Base-by-base conservation (phyloP, 1,140 invertebrate genomes). In the Caenorhabditis remanei region DNA sequence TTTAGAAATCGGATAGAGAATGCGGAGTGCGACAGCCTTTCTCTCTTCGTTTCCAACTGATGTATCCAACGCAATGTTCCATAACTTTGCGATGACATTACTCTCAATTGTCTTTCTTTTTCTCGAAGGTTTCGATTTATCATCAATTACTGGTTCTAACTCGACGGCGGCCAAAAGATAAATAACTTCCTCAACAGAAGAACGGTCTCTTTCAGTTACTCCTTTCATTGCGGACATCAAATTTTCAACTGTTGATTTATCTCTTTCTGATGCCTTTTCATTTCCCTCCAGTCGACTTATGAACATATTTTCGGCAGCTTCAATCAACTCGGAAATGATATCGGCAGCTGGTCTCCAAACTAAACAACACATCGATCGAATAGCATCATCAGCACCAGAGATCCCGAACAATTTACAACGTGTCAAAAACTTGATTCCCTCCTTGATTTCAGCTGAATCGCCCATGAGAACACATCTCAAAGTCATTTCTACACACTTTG, bases 121-220 rank as follows among this genome's bases (percentile, higher is more conserved):
- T 50, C 71, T 6, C 24, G 43, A 7, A 21, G n/a, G 14, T 50
- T 79, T 79, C 8, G 9, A 7, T 14, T 79, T 79, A 9, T 50
- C n/a, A 79, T n/a, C 14, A 24, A 46, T 7, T 13, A 8, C 11
- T 4, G 7, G 13, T 19, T 14, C n/a, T 8, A 50, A 24, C 41
- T 79, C 71, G 2, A 9, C 14, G 19, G 71, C 16, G 11, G 71
- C 71, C 9, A 79, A n/a, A 79, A 79, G 71, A 50, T 79, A 79
- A 50, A 79, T 50, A n/a, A 79, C 71, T 79, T 79, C 71, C 24
- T 79, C 71, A 50, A 79, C 71, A 11, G 71, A 79, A 13, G 71
- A 7, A 11, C 46, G 40, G 13, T 79, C 71, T 79, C n/a, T 21
- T 79, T 79, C 46, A 13, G 46, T 24, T 13, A 79, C 71, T 16